Conservation (phyloP, 2,113 vertebrate genomes). For the Collichthys lucidus region DNA sequence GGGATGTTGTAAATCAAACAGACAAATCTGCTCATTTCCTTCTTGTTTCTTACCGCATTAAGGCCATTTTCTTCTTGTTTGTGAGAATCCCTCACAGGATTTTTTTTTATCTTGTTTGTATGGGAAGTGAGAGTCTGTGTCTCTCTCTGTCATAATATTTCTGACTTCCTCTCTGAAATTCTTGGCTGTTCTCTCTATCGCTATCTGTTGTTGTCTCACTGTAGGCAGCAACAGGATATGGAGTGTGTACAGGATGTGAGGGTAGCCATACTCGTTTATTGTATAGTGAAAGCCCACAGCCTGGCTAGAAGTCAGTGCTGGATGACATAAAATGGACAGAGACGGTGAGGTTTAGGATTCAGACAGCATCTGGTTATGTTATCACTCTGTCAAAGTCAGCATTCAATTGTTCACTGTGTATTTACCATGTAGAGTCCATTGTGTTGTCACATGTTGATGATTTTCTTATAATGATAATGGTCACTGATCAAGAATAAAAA, state of each 20-base stretch:
- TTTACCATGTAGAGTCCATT: not conserved
- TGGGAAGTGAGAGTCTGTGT: conserved; percentile 49
- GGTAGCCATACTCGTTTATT: conserved; percentile 59
- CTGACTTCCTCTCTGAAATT: conserved; percentile 39
- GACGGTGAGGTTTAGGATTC: conserved; percentile 9
- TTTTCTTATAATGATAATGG: not conserved
- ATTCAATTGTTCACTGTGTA: not conserved
- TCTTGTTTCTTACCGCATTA: conserved; percentile 8
- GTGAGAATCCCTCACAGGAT: conserved; percentile 22
- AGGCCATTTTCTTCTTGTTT: conserved; percentile 20
- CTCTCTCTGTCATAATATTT: conserved; percentile 26
- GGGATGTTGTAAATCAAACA: conserved; percentile 12
- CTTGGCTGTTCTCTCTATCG: not conserved
- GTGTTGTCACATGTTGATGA: not conserved
- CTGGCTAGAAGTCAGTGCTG: conserved; percentile 26
- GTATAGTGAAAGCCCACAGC: conserved; percentile 40
- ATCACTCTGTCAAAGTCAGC: not conserved
- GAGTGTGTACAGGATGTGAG: conserved; percentile 68
- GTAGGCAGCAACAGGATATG: conserved; percentile 60
- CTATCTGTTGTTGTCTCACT: conserved; percentile 38
- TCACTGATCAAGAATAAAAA: too few species aligned
- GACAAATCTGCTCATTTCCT: conserved; percentile 1
- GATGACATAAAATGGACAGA: conserved; percentile 30
- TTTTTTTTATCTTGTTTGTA: conserved; percentile 30
- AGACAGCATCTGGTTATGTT: conserved; percentile 3